These are phyloP conservation scores for Athripsodes cinereus DNA, from an alignment of 2,888 invertebrate genomes.

Conservation along the genomic window DNA sequence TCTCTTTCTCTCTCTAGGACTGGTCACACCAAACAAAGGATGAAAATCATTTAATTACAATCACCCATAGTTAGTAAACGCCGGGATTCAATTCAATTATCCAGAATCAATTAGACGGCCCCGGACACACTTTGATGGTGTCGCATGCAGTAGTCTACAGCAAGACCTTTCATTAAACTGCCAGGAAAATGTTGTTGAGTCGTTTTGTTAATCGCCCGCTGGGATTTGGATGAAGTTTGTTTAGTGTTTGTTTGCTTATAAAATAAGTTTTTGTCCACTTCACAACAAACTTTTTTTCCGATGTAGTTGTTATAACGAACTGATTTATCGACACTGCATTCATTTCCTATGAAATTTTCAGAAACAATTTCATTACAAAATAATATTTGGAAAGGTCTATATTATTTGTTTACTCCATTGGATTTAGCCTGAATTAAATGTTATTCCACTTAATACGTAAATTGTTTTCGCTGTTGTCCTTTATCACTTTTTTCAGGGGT, in stretches of 20 bases:
- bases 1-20: background rate
- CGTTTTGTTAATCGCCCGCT: constrained; percentile 2
- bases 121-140: constrained; percentile 21
- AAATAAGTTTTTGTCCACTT: background rate
- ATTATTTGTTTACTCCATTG: too few relatives aligned
- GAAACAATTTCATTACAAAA: too few relatives aligned
- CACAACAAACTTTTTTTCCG: background rate
- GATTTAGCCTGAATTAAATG: too few relatives aligned
- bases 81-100: constrained; percentile 27
- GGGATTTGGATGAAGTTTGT: background rate
- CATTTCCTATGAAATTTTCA: too few relatives aligned
- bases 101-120: constrained; percentile 26
- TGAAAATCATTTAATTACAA: constrained; percentile 28
- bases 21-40: constrained; percentile 22
- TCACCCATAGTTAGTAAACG: constrained; percentile 24
- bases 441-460: too few relatives aligned
- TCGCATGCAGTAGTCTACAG: constrained; percentile 10
- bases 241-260: background rate
- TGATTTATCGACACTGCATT: background rate
- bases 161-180: constrained; percentile 5
- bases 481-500: too few relatives aligned
- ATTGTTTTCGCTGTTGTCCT: too few relatives aligned
- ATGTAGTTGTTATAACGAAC: background rate
- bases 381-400: too few relatives aligned
- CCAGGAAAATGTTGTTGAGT: constrained; percentile 3